A percentile compares a stretch with the other conserved stretches of the same genome.
Evolutionary conservation across 2,888 invertebrate genomes (phyloP).

Genomic region (Rugalucina vietnamica): DNA sequence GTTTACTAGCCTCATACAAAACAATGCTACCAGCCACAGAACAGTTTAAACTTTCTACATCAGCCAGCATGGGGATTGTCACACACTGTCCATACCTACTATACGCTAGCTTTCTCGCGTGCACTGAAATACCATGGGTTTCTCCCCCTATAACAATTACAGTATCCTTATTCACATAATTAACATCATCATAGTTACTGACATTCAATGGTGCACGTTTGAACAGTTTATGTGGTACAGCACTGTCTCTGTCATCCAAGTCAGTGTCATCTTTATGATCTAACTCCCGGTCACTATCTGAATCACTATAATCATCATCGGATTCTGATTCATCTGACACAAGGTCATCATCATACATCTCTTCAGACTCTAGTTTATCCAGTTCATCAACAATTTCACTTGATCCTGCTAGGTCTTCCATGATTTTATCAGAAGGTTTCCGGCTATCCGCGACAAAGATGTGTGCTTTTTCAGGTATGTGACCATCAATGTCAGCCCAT

Average conservation of each 20-base stretch:
- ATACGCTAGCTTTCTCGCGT: slow-evolving; percentile 88
- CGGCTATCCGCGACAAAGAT: slow-evolving; percentile 67
- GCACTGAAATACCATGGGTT: slow-evolving; percentile 92
- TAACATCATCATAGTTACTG: slow-evolving; percentile 60
- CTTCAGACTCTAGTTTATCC: slow-evolving; percentile 22
- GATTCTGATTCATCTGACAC: neutral
- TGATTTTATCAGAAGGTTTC: slow-evolving; percentile 31
- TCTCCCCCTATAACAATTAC: slow-evolving; percentile 94
- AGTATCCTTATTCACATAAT: slow-evolving; percentile 76
- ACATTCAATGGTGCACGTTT: slow-evolving; percentile 62
- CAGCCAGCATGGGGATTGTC: slow-evolving; percentile 91
- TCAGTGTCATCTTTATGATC: slow-evolving; percentile 10
- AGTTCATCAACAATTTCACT: slow-evolving; percentile 40
- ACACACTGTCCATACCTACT: slow-evolving; percentile 87
- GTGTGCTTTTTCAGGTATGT: slow-evolving; percentile 84
- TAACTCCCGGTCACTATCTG: slow-evolving; percentile 6
- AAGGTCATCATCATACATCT: neutral
- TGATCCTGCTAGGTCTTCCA: slow-evolving; percentile 24
- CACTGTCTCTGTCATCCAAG: neutral
- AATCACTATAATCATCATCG: neutral
- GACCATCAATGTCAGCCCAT: slow-evolving; percentile 87
- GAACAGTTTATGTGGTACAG: slow-evolving; percentile 32
- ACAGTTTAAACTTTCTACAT: slow-evolving; percentile 93
- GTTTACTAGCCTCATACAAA: slow-evolving; percentile 90
- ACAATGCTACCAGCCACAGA: slow-evolving; percentile 93